phyloP scores from a whole-genome alignment of 2,888 invertebrate species.

The Sthenelais limicola region DNA sequence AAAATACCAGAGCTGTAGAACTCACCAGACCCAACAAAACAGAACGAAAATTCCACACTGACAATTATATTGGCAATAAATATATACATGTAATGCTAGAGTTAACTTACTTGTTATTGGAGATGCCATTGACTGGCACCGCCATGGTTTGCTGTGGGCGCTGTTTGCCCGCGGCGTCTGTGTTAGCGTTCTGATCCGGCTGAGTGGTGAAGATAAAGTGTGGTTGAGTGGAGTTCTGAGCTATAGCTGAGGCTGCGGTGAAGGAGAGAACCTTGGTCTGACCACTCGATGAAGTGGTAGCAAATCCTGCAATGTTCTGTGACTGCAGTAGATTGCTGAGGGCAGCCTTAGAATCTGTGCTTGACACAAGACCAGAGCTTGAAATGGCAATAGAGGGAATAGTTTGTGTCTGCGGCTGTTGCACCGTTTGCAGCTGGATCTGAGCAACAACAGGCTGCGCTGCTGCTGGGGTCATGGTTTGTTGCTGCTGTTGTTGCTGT shows the following conservation, averaged over 20 bases:
- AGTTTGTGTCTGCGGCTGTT: slow-evolving; percentile 10
- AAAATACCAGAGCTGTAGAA: too few relatives aligned
- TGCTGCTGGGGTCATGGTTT: slow-evolving; percentile 2
- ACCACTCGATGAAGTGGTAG: not conserved
- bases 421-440: slow-evolving; percentile 30
- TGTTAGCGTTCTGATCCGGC: slow-evolving; percentile 36
- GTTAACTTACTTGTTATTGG: slow-evolving; percentile 27
- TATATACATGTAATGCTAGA: too few relatives aligned
- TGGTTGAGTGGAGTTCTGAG: slow-evolving; percentile 50
- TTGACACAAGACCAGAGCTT: slow-evolving; percentile 3
- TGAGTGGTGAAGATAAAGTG: slow-evolving; percentile 45
- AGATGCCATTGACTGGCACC: slow-evolving; percentile 25
- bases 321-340: slow-evolving; percentile 35
- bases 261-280: slow-evolving; percentile 34
- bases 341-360: slow-evolving; percentile 31
- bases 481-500: slow-evolving; percentile 26
- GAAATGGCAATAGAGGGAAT: slow-evolving; percentile 27
- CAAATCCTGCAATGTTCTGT: slow-evolving; percentile 31
- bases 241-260: slow-evolving; percentile 25
- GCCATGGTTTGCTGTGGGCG: slow-evolving; percentile 10
- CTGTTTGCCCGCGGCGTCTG: slow-evolving; percentile 5
- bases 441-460: slow-evolving; percentile 33
- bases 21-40: too few relatives aligned
- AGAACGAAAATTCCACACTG: too few relatives aligned
- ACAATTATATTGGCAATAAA: too few relatives aligned